phyloP scores from a whole-genome alignment of 2,797 vertebrate genomes.

The Falco rusticolus region DNA sequence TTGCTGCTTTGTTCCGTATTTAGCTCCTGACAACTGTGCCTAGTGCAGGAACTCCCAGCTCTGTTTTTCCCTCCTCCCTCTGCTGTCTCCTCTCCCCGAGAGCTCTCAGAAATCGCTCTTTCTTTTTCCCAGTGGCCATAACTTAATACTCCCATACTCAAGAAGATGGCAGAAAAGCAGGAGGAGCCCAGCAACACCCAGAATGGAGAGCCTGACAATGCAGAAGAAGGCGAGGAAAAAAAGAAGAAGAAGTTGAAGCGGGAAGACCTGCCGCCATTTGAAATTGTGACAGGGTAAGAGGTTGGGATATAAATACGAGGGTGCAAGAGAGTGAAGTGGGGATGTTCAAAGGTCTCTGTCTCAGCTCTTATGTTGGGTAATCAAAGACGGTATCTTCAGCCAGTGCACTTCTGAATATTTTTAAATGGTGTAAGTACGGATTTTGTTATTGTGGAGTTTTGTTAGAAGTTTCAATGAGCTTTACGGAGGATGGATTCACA shows the following conservation, averaged over 20 bases:
- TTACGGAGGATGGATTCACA: not conserved
- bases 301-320: not conserved
- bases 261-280: slow-evolving; percentile 90
- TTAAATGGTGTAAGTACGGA: rapidly evolving
- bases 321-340: not conserved
- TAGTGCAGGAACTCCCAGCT: slow-evolving; percentile 53
- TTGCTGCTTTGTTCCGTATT: slow-evolving; percentile 67
- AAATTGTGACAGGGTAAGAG: slow-evolving; percentile 90
- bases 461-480: not conserved
- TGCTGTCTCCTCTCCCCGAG: not conserved
- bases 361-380: not conserved
- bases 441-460: not conserved
- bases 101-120: slow-evolving; percentile 18
- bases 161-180: slow-evolving; percentile 79
- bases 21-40: slow-evolving; percentile 77
- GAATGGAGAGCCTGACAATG: slow-evolving; percentile 71
- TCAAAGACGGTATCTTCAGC: not conserved
- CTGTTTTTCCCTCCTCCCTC: slow-evolving; percentile 28
- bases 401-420: rapidly evolving
- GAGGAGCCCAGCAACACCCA: slow-evolving; percentile 68
- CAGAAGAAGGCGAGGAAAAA: slow-evolving; percentile 62
- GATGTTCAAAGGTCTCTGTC: not conserved
- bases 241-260: slow-evolving; percentile 80
- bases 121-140: slow-evolving; percentile 15
- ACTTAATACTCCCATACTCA: not conserved